These are phyloP conservation scores for Drosophila setosimentum DNA, from an alignment of 2,888 invertebrate species.

Conservation along the genomic window DNA sequence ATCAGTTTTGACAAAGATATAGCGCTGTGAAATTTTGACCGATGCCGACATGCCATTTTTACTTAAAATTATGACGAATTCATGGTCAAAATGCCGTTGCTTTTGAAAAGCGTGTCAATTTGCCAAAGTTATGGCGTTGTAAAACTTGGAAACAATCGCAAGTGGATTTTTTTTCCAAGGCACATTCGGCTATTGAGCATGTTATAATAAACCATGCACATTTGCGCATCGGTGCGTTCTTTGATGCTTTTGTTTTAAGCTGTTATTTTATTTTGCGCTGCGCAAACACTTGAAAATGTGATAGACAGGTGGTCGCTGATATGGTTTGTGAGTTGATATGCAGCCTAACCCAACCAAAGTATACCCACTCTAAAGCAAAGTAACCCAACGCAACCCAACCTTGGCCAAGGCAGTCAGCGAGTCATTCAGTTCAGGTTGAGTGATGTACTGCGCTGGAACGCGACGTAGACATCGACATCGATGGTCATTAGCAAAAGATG, in stretches of 20 bases:
- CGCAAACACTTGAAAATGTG: constrained; percentile 61
- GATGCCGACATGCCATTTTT: not conserved
- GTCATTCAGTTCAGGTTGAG: constrained; percentile 59
- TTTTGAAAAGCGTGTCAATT: not conserved
- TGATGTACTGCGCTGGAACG: constrained; percentile 65
- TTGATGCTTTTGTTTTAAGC: not conserved
- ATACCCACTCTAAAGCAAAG: constrained; percentile 9
- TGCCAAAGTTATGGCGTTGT: not conserved
- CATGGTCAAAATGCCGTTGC: not conserved
- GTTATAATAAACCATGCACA: constrained; percentile 13
- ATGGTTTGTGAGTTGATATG: constrained; percentile 42
- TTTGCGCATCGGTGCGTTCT: constrained; percentile 17
- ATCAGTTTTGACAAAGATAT: not conserved
- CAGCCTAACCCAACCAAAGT: constrained; percentile 14
- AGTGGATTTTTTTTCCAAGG: not conserved
- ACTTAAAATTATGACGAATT: not conserved
- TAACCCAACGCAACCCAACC: constrained; percentile 10
- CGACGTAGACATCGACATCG: constrained; percentile 61
- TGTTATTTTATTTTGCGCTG: constrained; percentile 49
- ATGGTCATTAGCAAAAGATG: constrained; percentile 80
- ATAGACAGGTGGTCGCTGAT: constrained; percentile 55
- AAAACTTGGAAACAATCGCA: not conserved
- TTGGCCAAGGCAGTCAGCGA: constrained; percentile 28
- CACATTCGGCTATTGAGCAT: not conserved
- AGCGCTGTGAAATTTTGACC: not conserved